Conservation (phyloP, 1,140 invertebrate genomes). For the Drosophila kohkoa region DNA sequence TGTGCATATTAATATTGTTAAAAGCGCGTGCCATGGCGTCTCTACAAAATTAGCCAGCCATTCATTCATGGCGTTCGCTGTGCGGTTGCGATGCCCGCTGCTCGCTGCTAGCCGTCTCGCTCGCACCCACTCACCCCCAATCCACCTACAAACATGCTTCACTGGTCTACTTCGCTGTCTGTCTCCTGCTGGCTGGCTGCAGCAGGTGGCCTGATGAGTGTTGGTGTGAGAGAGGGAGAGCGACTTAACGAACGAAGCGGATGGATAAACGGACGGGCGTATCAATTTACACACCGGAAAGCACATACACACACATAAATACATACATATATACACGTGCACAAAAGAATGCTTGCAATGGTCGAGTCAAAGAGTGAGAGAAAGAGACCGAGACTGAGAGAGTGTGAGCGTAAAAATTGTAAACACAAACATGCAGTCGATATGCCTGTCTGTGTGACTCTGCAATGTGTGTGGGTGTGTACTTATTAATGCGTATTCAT, state of each 20-base stretch:
- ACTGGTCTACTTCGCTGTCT: too few species aligned
- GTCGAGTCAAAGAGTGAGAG: slow-evolving; percentile 50
- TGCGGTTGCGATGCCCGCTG: slow-evolving; percentile 21
- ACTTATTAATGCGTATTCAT: slow-evolving; percentile 83
- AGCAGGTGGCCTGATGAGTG: background rate
- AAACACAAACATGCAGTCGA: slow-evolving; percentile 37
- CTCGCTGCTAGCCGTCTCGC: too few species aligned
- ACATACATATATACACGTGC: slow-evolving; percentile 36
- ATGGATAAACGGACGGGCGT: slow-evolving; percentile 50
- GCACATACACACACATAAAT: slow-evolving; percentile 45
- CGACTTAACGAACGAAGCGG: slow-evolving; percentile 14
- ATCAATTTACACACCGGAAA: slow-evolving; percentile 79
- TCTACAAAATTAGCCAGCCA: slow-evolving; percentile 79
- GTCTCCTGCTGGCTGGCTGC: background rate
- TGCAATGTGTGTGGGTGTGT: slow-evolving; percentile 46
- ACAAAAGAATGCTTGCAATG: slow-evolving; percentile 43
- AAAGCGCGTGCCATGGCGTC: slow-evolving; percentile 61
- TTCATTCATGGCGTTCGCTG: slow-evolving; percentile 60
- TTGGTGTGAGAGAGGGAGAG: slow-evolving; percentile 16
- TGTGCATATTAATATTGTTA: slow-evolving; percentile 82
- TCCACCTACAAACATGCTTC: too few species aligned
- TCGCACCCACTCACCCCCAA: background rate
- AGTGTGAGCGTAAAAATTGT: slow-evolving; percentile 56
- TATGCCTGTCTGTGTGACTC: background rate
- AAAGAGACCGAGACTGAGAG: background rate